phyloP scores from a whole-genome alignment of 2,113 vertebrate genomes.

The Gallinago media region DNA sequence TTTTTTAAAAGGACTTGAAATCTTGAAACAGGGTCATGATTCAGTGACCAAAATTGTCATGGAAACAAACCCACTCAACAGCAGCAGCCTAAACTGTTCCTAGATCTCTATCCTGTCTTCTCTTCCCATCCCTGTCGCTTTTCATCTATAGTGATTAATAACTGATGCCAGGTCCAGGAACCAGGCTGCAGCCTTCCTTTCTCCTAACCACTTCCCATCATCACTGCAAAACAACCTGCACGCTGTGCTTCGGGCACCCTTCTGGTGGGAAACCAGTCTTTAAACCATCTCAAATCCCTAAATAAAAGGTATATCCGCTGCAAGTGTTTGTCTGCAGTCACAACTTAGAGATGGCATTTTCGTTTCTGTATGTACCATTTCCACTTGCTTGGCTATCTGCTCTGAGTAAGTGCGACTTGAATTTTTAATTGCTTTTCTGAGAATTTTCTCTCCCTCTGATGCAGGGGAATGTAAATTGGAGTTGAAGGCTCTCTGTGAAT shows the following conservation, averaged over 20 bases:
- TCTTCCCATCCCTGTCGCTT: not conserved
- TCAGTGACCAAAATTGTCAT: constrained; percentile 11
- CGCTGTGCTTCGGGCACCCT: not conserved
- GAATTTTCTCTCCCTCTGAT: not conserved
- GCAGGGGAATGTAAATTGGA: not conserved
- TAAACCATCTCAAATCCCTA: not conserved
- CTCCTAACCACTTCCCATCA: not conserved
- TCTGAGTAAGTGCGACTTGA: not conserved
- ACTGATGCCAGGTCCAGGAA: not conserved
- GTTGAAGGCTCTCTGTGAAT: not conserved
- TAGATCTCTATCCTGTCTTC: not conserved
- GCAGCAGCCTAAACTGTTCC: not conserved
- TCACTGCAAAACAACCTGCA: not conserved
- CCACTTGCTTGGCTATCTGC: not conserved
- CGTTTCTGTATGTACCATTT: not conserved
- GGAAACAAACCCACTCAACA: not conserved
- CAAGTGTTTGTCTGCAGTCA: not conserved
- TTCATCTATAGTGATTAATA: not conserved
- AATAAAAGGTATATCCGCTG: rapidly evolving
- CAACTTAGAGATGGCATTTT: not conserved
- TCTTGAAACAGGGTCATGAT: not conserved
- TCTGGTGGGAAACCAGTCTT: not conserved
- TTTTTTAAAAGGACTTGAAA: constrained; percentile 8
- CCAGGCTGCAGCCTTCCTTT: not conserved
- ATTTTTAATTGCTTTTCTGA: not conserved